Percentiles rank a stretch among this genome's conserved stretches.
phyloP scores from a whole-genome alignment of 2,888 invertebrate genomes.

The Cotesia congregata region DNA sequence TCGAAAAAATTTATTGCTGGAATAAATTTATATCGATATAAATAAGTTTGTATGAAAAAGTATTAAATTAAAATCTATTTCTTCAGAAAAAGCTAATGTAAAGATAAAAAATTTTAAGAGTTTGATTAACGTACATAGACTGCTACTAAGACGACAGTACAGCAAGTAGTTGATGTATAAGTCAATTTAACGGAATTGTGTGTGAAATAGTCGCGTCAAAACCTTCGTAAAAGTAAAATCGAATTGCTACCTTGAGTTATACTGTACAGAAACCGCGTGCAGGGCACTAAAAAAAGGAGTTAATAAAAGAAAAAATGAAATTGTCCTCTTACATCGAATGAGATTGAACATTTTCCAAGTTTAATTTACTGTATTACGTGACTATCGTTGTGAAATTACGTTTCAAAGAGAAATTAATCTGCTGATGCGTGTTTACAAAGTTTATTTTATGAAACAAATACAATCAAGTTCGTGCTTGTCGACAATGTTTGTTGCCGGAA shows the following conservation, averaged over 20 bases:
- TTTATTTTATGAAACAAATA: slow-evolving; percentile 19
- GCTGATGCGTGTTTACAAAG: slow-evolving; percentile 22
- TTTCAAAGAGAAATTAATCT: slow-evolving; percentile 14
- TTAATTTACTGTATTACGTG: neutral
- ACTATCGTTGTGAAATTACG: neutral
- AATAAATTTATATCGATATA: neutral
- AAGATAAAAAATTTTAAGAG: slow-evolving; percentile 9
- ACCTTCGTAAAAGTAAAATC: slow-evolving; percentile 4
- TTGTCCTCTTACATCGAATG: neutral
- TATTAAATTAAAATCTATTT: slow-evolving; percentile 5
- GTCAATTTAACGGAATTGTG: slow-evolving; percentile 7
- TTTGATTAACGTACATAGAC: neutral
- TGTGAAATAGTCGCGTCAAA: neutral
- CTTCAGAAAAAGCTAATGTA: neutral
- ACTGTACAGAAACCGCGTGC: neutral
- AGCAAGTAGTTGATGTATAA: neutral
- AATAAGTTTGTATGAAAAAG: neutral
- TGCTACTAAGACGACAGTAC: neutral
- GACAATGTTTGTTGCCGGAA: slow-evolving; percentile 24
- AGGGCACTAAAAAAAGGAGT: neutral
- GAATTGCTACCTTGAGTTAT: neutral
- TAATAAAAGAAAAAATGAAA: neutral
- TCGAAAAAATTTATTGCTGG: neutral
- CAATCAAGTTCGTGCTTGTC: slow-evolving; percentile 20
- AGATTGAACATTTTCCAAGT: slow-evolving; percentile 4